Evolutionary conservation across 1,140 invertebrate genomes (phyloP).

Genomic region (Calosoma granatense): DNA sequence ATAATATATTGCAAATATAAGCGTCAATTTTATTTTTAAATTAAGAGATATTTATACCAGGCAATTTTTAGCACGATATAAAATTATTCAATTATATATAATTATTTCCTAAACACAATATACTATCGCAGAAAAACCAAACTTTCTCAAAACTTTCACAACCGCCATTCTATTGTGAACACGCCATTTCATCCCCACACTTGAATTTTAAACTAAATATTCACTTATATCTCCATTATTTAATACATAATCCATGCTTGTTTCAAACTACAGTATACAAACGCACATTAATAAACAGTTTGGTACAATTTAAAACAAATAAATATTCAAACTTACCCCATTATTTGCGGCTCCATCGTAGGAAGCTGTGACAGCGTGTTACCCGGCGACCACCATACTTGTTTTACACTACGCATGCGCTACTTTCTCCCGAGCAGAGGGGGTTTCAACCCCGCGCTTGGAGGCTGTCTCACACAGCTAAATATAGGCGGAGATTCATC

Average conservation of each 20-base stretch:
- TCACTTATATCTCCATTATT: neutral
- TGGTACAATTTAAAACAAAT: slow-evolving; percentile 2
- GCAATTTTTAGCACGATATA: too few species aligned
- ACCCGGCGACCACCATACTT: slow-evolving; percentile 1
- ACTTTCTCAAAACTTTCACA: neutral
- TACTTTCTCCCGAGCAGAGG: neutral
- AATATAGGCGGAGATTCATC: neutral
- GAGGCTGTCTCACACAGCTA: neutral
- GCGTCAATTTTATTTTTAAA: too few species aligned
- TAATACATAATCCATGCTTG: too few species aligned
- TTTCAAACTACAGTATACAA: too few species aligned
- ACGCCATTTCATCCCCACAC: neutral
- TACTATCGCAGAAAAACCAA: too few species aligned
- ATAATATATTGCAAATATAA: too few species aligned
- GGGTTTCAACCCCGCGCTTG: neutral
- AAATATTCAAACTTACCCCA: neutral
- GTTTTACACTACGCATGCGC: neutral
- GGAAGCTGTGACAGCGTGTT: slow-evolving; percentile 2
- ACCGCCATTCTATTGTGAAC: slow-evolving; percentile 2
- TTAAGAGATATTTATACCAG: too few species aligned
- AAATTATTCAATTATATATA: too few species aligned
- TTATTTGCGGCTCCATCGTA: neutral
- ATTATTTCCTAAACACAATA: too few species aligned
- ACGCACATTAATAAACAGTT: too few species aligned
- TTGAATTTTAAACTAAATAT: neutral